phyloP scores from a whole-genome alignment of 2,888 invertebrate genomes.

The Amphipyra berbera region DNA sequence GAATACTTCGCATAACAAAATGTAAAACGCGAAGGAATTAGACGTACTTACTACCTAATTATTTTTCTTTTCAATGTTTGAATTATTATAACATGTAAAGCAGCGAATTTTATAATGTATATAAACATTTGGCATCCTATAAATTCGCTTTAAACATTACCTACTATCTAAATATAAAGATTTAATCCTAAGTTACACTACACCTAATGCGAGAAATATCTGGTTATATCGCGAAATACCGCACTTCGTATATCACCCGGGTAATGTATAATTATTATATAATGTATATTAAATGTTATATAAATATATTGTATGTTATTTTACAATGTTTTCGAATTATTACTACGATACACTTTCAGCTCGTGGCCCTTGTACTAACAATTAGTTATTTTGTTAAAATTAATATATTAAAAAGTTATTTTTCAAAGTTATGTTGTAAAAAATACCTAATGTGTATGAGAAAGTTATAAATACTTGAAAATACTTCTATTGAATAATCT shows the following conservation, averaged over 20 bases:
- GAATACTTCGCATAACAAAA: not conserved
- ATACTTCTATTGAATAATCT: conserved; percentile 3
- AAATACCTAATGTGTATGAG: not conserved
- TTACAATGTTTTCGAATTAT: conserved; percentile 78
- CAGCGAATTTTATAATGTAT: not conserved
- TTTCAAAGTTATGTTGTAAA: conserved; percentile 28
- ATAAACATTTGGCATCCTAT: conserved; percentile 2
- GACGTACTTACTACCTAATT: too few relatives aligned
- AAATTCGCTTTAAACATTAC: conserved; percentile 5
- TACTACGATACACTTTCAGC: conserved; percentile 85
- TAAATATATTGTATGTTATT: conserved; percentile 62
- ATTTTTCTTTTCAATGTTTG: too few relatives aligned
- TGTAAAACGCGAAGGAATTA: not conserved
- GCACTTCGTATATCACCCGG: conserved; percentile 26
- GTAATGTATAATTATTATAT: conserved; percentile 31
- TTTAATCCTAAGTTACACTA: not conserved
- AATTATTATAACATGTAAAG: not conserved
- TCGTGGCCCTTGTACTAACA: conserved; percentile 67
- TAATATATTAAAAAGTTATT: conserved; percentile 7
- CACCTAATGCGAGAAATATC: not conserved
- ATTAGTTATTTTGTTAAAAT: conserved; percentile 15
- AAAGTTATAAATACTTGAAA: conserved; percentile 3
- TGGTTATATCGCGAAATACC: conserved; percentile 2
- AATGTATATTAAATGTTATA: conserved; percentile 54
- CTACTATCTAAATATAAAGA: not conserved